Conservation (phyloP, 2,113 vertebrate species). For the Podiceps cristatus region DNA sequence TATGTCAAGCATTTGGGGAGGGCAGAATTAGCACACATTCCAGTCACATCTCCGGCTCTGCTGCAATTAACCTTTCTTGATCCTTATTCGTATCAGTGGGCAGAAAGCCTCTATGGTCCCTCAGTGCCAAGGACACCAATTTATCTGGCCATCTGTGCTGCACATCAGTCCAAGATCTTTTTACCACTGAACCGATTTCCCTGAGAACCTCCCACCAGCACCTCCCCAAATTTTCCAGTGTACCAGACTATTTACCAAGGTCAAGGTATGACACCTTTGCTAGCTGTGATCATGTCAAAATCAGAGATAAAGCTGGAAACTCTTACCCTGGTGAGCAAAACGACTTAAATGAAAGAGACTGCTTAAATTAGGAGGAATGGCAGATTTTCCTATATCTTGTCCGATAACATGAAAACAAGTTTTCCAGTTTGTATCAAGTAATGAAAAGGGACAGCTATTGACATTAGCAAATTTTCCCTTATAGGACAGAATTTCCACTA, state of each 20-base stretch:
- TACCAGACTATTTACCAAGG: too few relatives aligned
- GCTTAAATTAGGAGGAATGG: background rate
- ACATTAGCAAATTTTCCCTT: background rate
- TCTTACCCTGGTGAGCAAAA: background rate
- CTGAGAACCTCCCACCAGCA: background rate
- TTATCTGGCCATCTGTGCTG: background rate
- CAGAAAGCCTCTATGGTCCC: background rate
- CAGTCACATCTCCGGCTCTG: background rate
- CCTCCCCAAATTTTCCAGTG: background rate
- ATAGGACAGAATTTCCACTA: background rate
- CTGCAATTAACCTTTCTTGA: constrained; percentile 1
- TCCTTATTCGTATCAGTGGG: background rate
- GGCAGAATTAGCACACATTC: constrained; percentile 15
- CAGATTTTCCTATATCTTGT: background rate
- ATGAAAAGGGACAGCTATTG: background rate
- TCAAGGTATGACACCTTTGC: background rate
- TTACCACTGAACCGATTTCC: background rate
- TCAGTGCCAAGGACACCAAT: background rate
- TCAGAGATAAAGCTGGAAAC: background rate
- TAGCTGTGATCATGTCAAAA: background rate
- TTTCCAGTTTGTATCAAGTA: background rate
- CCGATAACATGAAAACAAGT: background rate
- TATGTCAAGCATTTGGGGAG: background rate
- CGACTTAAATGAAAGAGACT: background rate
- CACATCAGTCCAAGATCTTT: background rate